These are phyloP conservation scores for Clamator glandarius DNA, from an alignment of 2,797 vertebrate genomes.

Conservation along the genomic window DNA sequence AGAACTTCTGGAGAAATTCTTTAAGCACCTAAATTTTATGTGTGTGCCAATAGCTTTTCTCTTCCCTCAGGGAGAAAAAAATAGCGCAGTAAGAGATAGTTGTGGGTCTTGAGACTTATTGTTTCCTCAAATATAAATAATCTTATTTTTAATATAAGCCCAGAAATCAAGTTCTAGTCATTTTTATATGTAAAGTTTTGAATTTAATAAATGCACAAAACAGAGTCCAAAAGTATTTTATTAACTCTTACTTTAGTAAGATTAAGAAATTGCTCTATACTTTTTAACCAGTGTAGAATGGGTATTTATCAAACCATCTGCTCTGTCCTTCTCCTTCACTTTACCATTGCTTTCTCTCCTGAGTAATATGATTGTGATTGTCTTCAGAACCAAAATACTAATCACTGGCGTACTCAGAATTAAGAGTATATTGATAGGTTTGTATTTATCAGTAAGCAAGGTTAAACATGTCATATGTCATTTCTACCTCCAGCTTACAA, in stretches of 20 bases:
- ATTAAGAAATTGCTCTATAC: slow-evolving; percentile 24
- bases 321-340: neutral
- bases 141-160: neutral
- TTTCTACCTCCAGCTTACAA: neutral
- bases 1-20: slow-evolving; percentile 66
- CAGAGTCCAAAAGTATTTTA: slow-evolving; percentile 22
- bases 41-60: slow-evolving; percentile 61
- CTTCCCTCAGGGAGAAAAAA: slow-evolving; percentile 51
- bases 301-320: neutral
- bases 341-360: neutral
- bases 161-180: slow-evolving; percentile 64
- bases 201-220: slow-evolving; percentile 33
- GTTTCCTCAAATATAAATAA: slow-evolving; percentile 71
- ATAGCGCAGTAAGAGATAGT: slow-evolving; percentile 37
- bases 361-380: neutral
- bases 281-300: neutral
- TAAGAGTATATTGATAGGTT: neutral
- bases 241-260: slow-evolving; percentile 57
- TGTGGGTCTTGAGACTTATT: slow-evolving; percentile 58
- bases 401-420: neutral
- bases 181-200: slow-evolving; percentile 55
- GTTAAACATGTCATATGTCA: neutral
- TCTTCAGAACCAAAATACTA: neutral
- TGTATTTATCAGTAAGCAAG: neutral
- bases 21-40: slow-evolving; percentile 67